These are phyloP conservation scores for Platyrinchus mystaceus DNA, from an alignment of 2,797 vertebrate genomes.

Conservation along the genomic window DNA sequence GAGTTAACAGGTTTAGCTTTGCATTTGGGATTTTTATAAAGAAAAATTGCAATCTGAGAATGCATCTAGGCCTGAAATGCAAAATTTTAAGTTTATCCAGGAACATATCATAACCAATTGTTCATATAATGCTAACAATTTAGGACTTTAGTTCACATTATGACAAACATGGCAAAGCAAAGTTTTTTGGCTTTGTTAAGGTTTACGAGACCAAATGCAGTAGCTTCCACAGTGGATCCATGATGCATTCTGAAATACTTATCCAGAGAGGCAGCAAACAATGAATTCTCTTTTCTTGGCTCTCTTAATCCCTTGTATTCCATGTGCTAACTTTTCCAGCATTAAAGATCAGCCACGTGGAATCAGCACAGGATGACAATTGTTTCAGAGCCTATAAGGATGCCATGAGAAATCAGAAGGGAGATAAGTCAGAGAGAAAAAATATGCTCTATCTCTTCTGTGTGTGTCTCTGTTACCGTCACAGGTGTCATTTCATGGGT, in stretches of 20 bases:
- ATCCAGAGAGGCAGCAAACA: neutral
- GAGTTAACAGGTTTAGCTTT: neutral
- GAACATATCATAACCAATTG: neutral
- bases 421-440: too few species aligned
- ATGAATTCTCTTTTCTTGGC: neutral
- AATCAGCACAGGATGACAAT: neutral
- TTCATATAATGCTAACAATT: neutral
- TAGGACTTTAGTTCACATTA: neutral
- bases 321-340: neutral
- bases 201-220: neutral
- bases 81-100: neutral
- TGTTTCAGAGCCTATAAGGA: neutral
- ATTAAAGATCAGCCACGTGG: neutral
- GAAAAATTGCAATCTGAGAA: neutral
- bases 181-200: neutral
- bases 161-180: neutral
- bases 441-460: neutral
- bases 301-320: neutral
- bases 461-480: accelerated
- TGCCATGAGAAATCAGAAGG: neutral
- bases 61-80: neutral
- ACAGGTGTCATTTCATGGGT: neutral
- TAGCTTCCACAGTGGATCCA: neutral
- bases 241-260: neutral
- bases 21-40: neutral